Evolutionary conservation across 2,888 invertebrate genomes (phyloP).

Genomic region (Physocephala rufipes): DNA sequence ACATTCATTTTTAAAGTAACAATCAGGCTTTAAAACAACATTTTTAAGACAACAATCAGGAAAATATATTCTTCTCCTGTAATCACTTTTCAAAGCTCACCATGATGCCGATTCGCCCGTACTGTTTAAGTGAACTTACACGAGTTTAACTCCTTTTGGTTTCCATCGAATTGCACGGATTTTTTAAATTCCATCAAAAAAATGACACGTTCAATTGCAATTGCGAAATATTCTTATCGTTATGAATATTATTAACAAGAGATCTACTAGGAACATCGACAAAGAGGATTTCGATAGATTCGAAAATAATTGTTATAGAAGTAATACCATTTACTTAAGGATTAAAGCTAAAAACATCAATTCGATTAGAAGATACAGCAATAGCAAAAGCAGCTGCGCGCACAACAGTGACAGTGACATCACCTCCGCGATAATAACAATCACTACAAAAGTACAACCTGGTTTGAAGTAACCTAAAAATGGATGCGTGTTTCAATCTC

Average conservation of each 20-base stretch:
- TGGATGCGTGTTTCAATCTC: conserved; percentile 18
- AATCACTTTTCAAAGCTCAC: no score
- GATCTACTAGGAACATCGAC: not conserved
- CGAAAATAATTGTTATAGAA: no score
- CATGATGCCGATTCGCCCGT: no score
- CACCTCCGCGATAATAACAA: not conserved
- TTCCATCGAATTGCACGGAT: no score
- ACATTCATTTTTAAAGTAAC: no score
- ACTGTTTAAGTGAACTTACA: no score
- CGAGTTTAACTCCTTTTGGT: not conserved
- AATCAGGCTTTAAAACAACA: no score
- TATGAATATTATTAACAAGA: conserved; percentile 10
- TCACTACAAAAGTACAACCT: conserved; percentile 15
- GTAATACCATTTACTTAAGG: conserved; percentile 15
- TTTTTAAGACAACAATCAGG: no score
- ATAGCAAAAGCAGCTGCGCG: not conserved
- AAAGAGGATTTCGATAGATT: no score
- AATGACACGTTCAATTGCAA: conserved; percentile 21
- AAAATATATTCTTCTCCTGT: no score
- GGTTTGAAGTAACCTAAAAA: conserved; percentile 30
- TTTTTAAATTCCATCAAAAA: no score
- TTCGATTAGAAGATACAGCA: not conserved
- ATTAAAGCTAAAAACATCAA: not conserved
- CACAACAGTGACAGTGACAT: conserved; percentile 3
- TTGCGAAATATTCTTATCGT: conserved; percentile 5